phyloP scores from a whole-genome alignment of 1,140 invertebrate species.

The Listronotus bonariensis region DNA sequence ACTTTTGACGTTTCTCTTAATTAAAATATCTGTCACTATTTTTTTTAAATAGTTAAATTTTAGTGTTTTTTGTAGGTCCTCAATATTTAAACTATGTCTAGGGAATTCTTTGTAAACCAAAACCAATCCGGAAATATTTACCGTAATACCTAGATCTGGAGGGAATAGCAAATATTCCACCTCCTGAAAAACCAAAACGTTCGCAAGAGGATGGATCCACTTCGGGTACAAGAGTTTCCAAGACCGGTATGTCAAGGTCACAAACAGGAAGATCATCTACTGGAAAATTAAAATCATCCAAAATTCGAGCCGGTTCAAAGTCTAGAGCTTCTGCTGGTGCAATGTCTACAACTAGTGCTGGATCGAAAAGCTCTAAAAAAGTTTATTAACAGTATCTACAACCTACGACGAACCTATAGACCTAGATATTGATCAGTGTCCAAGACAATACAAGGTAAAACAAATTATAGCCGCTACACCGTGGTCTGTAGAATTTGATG shows the following conservation, averaged over 20 bases:
- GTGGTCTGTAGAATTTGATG: conserved; percentile 30
- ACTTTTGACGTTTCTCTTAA: too few species aligned
- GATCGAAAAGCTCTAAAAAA: conserved; percentile 7
- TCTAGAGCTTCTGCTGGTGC: background rate
- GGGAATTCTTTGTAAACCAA: conserved; percentile 9
- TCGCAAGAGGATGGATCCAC: background rate
- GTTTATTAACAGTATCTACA: conserved; percentile 10
- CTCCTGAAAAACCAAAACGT: background rate
- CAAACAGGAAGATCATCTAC: too few species aligned
- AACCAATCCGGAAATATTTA: conserved; percentile 27
- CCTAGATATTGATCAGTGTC: conserved; percentile 15
- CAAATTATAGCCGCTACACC: conserved; percentile 27
- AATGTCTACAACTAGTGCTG: background rate
- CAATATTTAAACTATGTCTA: background rate
- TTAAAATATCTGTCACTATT: too few species aligned
- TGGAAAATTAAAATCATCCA: too few species aligned
- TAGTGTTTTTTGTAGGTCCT: too few species aligned
- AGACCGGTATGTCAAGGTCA: too few species aligned
- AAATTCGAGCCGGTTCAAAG: too few species aligned
- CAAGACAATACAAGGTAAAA: conserved; percentile 22
- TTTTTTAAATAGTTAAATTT: too few species aligned
- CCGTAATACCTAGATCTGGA: conserved; percentile 26
- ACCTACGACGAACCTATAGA: background rate
- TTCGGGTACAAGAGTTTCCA: too few species aligned
- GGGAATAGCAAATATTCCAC: conserved; percentile 30